Percentiles rank a stretch among this genome's conserved stretches.
phyloP scores from a whole-genome alignment of 2,113 vertebrate genomes.

The Cheirogaleus medius region DNA sequence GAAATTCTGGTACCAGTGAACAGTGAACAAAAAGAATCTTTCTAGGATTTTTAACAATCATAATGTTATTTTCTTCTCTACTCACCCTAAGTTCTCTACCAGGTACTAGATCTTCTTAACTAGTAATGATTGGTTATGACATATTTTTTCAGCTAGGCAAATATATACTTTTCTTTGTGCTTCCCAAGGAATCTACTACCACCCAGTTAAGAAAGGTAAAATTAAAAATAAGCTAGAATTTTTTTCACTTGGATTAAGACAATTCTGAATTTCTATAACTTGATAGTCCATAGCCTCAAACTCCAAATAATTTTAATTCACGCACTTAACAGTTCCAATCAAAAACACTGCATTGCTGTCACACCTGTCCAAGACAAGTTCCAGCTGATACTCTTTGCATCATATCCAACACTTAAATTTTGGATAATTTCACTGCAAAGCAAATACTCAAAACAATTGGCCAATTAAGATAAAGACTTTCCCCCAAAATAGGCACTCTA shows the following conservation, averaged over 20 bases:
- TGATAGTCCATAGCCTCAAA: not conserved
- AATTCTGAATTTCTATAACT: conserved; percentile 20
- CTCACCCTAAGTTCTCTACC: not conserved
- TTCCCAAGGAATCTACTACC: not conserved
- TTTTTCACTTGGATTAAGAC: not conserved
- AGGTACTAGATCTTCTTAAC: not conserved
- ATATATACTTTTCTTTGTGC: not conserved
- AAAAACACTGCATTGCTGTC: not conserved
- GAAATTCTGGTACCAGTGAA: not conserved
- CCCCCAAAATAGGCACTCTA: not conserved
- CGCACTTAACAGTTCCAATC: not conserved
- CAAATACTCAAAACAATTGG: not conserved
- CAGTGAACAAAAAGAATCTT: not conserved
- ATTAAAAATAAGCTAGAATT: not conserved
- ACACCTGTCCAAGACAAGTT: not conserved
- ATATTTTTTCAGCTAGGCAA: not conserved
- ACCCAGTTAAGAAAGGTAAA: not conserved
- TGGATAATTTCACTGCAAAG: conserved; percentile 15
- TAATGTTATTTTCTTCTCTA: conserved; percentile 21
- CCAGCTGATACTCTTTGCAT: not conserved
- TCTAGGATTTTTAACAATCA: not conserved
- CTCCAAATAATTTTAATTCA: conserved; percentile 11
- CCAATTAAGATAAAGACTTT: not conserved
- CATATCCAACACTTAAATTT: not conserved
- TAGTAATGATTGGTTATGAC: not conserved